Evolutionary conservation across 2,113 vertebrate genomes (phyloP), one percentile per base, ranked within the genome.

Genomic region (Tachuris rubrigastra): DNA sequence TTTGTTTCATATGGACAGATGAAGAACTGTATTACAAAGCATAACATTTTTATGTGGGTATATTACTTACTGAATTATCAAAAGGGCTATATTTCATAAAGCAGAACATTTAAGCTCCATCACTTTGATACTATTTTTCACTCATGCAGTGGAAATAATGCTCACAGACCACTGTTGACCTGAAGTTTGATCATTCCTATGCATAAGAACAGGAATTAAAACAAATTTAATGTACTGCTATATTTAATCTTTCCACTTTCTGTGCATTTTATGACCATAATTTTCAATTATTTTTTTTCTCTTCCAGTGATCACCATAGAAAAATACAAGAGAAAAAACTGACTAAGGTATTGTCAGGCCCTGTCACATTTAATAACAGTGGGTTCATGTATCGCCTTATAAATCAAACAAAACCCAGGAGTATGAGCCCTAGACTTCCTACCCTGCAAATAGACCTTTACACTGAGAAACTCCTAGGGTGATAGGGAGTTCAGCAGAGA

Each of bases 201-300:
- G 35, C 46, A 73, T 52, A 91, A 83, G 55, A 93, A 22, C 15
- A 35, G 24, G 18, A 88, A 93, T 63, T 69, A 44, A 73, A 93
- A 62, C 1, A 60, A 80, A 73, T 63, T 16, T 58, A 80, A 56
- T 74, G 37, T n/a, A 42, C 37, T 47, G 10, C 19, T 84, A 4
- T 77, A 74, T 63, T 95, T 90, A 11, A 52, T 94, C 39, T 66
- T 28, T 5, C 15, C 27, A 33, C 37, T 66, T 96, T 67, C 24
- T 0, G 0, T 63, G 8, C 67, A 21, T 77, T 87, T 81, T 78
- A 60, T 62, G 55, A 83, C 41, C 17, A 71, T 21, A 30, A 31
- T 60, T 94, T 95, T 90, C 62, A 74, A 87, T 78, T 89, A 59
- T 10, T 8, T 79, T 78, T 88, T 95, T 87, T 72, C 23, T 66